These are phyloP conservation scores for Stichopus chloronotus DNA, from an alignment of 35 echinoderm and acorn worm species.

Conservation along the genomic window DNA sequence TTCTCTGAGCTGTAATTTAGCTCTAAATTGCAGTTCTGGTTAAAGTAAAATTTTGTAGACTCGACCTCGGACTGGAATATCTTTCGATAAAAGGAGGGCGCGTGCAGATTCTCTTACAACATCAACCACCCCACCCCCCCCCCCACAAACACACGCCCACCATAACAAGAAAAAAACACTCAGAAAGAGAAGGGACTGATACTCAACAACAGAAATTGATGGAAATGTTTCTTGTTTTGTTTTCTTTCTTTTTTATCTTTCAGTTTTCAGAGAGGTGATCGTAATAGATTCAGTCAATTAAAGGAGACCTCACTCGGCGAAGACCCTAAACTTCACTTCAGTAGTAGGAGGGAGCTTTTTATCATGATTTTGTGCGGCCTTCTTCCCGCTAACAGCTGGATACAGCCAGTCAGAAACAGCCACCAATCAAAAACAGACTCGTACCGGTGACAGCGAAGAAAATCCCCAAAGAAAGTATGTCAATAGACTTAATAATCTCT, in stretches of 20 bases:
- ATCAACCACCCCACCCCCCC: too few relatives aligned
- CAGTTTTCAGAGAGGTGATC: not conserved
- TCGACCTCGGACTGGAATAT: too few relatives aligned
- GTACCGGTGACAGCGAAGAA: not conserved
- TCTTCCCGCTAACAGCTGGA: not conserved
- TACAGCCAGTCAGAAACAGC: not conserved
- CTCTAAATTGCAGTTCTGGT: too few relatives aligned
- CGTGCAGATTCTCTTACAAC: too few relatives aligned
- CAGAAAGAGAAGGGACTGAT: too few relatives aligned
- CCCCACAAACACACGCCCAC: too few relatives aligned
- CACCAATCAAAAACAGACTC: not conserved
- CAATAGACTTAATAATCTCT: too few relatives aligned
- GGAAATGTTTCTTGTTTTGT: not conserved
- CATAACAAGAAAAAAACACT: too few relatives aligned
- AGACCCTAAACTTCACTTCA: not conserved
- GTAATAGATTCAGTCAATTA: slow-evolving; percentile 1
- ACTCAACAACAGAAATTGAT: not conserved
- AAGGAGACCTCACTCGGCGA: not conserved
- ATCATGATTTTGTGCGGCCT: not conserved
- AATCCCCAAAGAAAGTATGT: not conserved
- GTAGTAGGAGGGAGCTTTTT: not conserved
- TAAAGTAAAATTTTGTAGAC: too few relatives aligned
- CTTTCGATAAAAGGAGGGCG: too few relatives aligned
- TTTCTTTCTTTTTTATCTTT: too few relatives aligned
- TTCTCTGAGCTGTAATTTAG: too few relatives aligned